These are phyloP conservation scores for Dynastes tityus DNA, from an alignment of 2,888 invertebrate genomes.

Conservation along the genomic window DNA sequence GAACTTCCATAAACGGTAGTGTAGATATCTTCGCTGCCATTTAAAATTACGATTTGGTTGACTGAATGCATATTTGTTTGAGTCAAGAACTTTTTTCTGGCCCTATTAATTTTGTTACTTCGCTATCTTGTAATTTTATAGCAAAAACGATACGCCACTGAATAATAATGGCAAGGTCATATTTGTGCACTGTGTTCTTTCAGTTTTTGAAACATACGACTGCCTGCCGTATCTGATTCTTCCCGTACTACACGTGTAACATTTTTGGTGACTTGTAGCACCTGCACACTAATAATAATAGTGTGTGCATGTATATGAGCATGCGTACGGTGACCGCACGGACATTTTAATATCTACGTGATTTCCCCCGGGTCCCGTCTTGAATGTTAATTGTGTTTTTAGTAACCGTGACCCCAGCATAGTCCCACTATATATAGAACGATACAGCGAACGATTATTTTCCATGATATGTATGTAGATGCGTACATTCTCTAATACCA, in stretches of 20 bases:
- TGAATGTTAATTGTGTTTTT: conserved; percentile 45
- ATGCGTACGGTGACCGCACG: conserved; percentile 19
- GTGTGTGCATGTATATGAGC: neutral
- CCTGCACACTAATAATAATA: conserved; percentile 12
- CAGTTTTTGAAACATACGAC: too few species aligned
- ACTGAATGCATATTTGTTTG: too few species aligned
- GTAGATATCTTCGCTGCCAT: too few species aligned
- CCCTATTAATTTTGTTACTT: too few species aligned
- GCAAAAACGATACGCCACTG: too few species aligned
- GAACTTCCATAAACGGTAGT: too few species aligned
- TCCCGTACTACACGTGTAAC: neutral
- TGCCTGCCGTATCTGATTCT: too few species aligned
- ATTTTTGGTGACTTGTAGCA: neutral
- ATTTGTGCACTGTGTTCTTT: too few species aligned
- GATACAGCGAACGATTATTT: conserved; percentile 18
- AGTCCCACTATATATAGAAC: conserved; percentile 35
- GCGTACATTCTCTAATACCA: neutral
- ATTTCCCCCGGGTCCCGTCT: conserved; percentile 39
- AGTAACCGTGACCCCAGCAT: conserved; percentile 42
- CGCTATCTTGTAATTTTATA: too few species aligned
- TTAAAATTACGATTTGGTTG: too few species aligned
- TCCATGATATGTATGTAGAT: neutral
- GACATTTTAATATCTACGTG: conserved; percentile 30
- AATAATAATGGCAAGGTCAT: too few species aligned
- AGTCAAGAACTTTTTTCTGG: too few species aligned